Conservation (phyloP, 2,113 vertebrate genomes). For the Gobio gobio region DNA sequence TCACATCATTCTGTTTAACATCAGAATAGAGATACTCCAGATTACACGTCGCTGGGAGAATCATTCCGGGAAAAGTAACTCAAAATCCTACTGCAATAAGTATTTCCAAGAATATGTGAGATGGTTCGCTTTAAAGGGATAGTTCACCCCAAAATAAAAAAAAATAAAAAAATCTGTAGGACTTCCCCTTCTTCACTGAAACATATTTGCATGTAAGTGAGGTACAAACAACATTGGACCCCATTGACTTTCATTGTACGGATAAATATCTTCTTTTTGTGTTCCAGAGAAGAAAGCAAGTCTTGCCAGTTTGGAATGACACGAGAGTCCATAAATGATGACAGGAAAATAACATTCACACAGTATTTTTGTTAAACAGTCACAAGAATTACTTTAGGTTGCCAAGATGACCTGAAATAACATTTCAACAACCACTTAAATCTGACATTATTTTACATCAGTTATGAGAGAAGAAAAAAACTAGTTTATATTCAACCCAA, state of each 20-base stretch:
- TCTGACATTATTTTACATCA: neutral
- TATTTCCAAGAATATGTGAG: too few species aligned
- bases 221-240: neutral
- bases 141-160: neutral
- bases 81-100: neutral
- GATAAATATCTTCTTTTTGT: neutral
- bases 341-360: neutral
- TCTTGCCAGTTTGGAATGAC: neutral
- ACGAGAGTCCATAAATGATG: neutral
- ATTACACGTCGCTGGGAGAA: neutral
- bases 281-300: neutral
- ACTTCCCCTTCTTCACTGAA: too few species aligned
- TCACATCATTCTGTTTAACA: neutral
- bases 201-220: neutral
- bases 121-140: neutral
- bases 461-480: neutral
- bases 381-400: neutral
- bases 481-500: neutral
- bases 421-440: neutral
- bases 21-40: neutral
- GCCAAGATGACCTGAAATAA: constrained; percentile 4
- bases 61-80: neutral
- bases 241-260: neutral
- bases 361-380: neutral
- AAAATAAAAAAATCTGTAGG: too few species aligned